Percentiles rank a stretch among this genome's conserved stretches.
phyloP scores from a whole-genome alignment of 2,888 invertebrate species.

The Epinotia bilunana region DNA sequence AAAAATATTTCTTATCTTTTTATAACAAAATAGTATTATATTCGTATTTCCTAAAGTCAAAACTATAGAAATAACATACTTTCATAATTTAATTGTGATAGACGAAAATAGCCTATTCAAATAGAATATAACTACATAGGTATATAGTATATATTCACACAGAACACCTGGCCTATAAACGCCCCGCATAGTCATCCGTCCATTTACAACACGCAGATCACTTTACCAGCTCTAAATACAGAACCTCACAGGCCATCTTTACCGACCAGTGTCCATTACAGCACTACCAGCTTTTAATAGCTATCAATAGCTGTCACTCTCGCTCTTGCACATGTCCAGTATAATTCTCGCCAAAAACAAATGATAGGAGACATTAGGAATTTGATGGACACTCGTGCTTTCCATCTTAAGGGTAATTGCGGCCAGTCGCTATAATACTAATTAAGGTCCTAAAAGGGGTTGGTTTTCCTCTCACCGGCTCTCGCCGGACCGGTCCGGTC shows the following conservation, averaged over 20 bases:
- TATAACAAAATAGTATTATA: too few relatives aligned
- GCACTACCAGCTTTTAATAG: conserved; percentile 4
- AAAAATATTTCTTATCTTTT: too few relatives aligned
- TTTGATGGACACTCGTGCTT: conserved; percentile 29
- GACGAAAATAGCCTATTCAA: too few relatives aligned
- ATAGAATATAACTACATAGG: background rate
- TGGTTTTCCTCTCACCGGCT: conserved; percentile 78
- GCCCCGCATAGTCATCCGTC: conserved; percentile 12
- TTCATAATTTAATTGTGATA: too few relatives aligned
- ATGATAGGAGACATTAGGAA: background rate
- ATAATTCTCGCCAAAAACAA: background rate
- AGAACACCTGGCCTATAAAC: conserved; percentile 5
- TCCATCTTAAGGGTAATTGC: conserved; percentile 45
- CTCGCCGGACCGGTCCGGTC: conserved; percentile 77
- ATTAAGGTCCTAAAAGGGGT: conserved; percentile 67
- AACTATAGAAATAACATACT: too few relatives aligned
- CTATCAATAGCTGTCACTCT: background rate
- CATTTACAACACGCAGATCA: conserved; percentile 29
- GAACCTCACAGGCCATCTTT: conserved; percentile 20
- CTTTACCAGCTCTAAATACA: conserved; percentile 26
- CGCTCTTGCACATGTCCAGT: background rate
- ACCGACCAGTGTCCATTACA: conserved; percentile 37
- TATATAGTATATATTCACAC: too few relatives aligned
- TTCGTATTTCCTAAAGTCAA: too few relatives aligned
- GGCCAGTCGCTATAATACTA: conserved; percentile 54